A percentile compares a stretch with the other conserved stretches of the same genome.
phyloP scores from a whole-genome alignment of 2,113 vertebrate genomes.

The Suricata suricatta region DNA sequence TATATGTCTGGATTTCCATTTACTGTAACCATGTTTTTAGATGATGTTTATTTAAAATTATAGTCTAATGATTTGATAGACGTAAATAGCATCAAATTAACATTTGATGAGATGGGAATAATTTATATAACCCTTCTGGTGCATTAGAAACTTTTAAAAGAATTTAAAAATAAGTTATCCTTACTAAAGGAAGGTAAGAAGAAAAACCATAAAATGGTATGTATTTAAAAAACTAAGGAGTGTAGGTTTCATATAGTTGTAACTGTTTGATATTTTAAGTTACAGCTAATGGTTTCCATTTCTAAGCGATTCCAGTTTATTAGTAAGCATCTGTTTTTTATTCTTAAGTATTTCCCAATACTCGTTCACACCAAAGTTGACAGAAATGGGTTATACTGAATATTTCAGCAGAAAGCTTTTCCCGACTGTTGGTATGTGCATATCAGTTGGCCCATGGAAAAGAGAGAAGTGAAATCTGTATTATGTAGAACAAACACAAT shows the following conservation, averaged over 20 bases:
- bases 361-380: neutral
- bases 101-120: neutral
- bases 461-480: neutral
- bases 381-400: conserved; percentile 1
- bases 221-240: neutral
- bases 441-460: neutral
- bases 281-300: conserved; percentile 9
- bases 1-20: conserved; percentile 38
- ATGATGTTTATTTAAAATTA: conserved; percentile 34
- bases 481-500: neutral
- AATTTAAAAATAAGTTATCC: conserved; percentile 48
- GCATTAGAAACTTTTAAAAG: conserved; percentile 32
- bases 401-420: neutral
- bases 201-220: neutral
- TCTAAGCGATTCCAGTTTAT: neutral
- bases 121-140: neutral
- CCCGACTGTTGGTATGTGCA: neutral
- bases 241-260: neutral
- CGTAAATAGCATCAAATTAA: neutral
- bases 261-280: conserved; percentile 38
- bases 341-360: conserved; percentile 19
- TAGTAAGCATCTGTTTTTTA: neutral
- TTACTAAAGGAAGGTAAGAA: conserved; percentile 27
- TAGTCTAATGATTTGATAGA: conserved; percentile 9
- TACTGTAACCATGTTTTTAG: neutral